A percentile compares a stretch with the other conserved stretches of the same genome.
These are phyloP conservation scores for Thalassophryne amazonica DNA, from an alignment of 2,797 vertebrate species.

Conservation along the genomic window DNA sequence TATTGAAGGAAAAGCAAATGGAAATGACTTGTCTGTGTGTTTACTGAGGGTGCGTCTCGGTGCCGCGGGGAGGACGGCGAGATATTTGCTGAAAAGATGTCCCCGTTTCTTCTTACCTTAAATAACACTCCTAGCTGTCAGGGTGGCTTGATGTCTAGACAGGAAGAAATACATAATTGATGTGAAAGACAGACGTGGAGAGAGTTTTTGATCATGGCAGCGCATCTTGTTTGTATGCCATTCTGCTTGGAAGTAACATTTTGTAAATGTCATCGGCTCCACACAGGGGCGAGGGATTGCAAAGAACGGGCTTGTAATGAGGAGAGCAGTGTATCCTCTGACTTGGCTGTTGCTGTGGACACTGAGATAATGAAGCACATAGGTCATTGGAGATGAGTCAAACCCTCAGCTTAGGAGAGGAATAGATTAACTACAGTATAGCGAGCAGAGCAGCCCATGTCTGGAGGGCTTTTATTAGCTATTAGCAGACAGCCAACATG, in stretches of 20 bases:
- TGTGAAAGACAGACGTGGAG: conserved; percentile 79
- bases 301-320: conserved; percentile 74
- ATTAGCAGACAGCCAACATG: conserved; percentile 69
- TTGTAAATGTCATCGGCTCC: conserved; percentile 80
- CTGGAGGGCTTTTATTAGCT: conserved; percentile 86
- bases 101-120: conserved; percentile 78
- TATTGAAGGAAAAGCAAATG: conserved; percentile 78
- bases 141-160: conserved; percentile 76
- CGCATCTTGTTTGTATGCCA: conserved; percentile 75
- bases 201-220: conserved; percentile 74
- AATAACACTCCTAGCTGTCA: conserved; percentile 81
- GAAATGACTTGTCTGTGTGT: conserved; percentile 77
- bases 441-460: conserved; percentile 85
- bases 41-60: conserved; percentile 70
- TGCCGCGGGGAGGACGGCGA: conserved; percentile 68
- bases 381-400: conserved; percentile 99
- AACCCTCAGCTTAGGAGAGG: conserved; percentile 91
- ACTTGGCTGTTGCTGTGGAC: conserved; percentile 95
- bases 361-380: conserved; percentile 99
- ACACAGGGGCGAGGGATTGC: conserved; percentile 66
- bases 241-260: conserved; percentile 79
- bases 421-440: conserved; percentile 94
- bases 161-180: conserved; percentile 80
- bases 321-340: conserved; percentile 86
- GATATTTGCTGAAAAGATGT: conserved; percentile 77